Evolutionary conservation across 2,888 invertebrate genomes (phyloP).

Genomic region (Xanthorhoe designata): DNA sequence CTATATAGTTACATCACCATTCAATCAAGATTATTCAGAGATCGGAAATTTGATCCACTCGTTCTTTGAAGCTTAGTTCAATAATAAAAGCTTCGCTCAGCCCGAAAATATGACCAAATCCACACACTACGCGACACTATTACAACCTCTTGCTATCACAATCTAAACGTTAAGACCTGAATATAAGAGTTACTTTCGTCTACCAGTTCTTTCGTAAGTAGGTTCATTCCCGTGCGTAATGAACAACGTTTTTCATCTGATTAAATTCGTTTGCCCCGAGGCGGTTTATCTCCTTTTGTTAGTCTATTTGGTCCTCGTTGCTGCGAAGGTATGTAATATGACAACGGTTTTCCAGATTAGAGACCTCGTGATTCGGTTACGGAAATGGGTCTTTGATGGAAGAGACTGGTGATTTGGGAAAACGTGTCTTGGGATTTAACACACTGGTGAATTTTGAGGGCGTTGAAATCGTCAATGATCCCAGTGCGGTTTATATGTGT

Average conservation of each 20-base stretch:
- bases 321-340: conserved; percentile 15
- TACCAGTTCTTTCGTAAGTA: conserved; percentile 12
- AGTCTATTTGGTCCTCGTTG: conserved; percentile 19
- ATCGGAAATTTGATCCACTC: too few relatives aligned
- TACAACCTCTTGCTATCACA: neutral
- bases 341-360: neutral
- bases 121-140: neutral
- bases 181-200: conserved; percentile 14
- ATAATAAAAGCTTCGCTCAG: too few relatives aligned
- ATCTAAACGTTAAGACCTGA: neutral
- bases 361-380: neutral
- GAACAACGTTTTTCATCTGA: conserved; percentile 42
- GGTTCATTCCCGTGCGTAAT: conserved; percentile 27
- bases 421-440: neutral
- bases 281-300: conserved; percentile 37
- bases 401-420: neutral
- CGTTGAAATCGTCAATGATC: too few relatives aligned
- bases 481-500: too few relatives aligned
- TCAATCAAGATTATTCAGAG: too few relatives aligned
- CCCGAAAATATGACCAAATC: neutral
- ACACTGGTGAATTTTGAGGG: neutral
- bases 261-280: conserved; percentile 33
- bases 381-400: neutral
- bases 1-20: too few relatives aligned
- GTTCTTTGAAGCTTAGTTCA: too few relatives aligned